Percentiles rank a stretch among this genome's conserved stretches.
Evolutionary conservation across 1,140 invertebrate species (phyloP).

Genomic region (Megalopta genalis): DNA sequence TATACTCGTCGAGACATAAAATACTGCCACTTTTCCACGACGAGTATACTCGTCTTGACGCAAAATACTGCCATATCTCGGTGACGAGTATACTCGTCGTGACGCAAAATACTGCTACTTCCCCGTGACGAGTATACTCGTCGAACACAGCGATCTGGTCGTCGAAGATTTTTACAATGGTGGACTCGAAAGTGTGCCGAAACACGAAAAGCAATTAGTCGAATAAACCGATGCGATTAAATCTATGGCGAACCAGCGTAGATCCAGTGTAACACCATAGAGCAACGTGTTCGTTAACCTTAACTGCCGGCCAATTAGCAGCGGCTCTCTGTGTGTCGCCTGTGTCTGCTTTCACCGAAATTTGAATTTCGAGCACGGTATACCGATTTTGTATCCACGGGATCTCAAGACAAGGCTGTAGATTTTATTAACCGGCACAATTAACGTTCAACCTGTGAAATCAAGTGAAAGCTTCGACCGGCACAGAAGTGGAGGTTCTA

Average conservation of each 20-base stretch:
- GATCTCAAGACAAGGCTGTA: slow-evolving; percentile 4
- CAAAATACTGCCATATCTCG: too few species aligned
- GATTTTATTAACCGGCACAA: slow-evolving; percentile 43
- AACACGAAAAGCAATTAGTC: neutral
- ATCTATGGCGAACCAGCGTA: neutral
- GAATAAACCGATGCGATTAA: neutral
- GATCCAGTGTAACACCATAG: neutral
- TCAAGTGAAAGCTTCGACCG: slow-evolving; percentile 38
- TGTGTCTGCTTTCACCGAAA: slow-evolving; percentile 50
- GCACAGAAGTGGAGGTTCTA: slow-evolving; percentile 29
- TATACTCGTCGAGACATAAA: too few species aligned
- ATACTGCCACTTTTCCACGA: too few species aligned
- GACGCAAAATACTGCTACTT: too few species aligned
- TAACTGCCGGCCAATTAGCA: slow-evolving; percentile 2
- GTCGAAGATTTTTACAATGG: too few species aligned
- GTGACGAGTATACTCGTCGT: too few species aligned
- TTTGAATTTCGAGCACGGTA: slow-evolving; percentile 38
- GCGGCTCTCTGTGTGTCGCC: neutral
- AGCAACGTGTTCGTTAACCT: neutral
- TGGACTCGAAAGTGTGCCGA: neutral
- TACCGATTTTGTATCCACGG: neutral
- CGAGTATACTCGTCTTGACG: too few species aligned
- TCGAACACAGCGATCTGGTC: too few species aligned
- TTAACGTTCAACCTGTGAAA: slow-evolving; percentile 46
- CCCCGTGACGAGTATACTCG: too few species aligned